Evolutionary conservation across 2,888 invertebrate species (phyloP).

Genomic region (Cataglyphis cursor): DNA sequence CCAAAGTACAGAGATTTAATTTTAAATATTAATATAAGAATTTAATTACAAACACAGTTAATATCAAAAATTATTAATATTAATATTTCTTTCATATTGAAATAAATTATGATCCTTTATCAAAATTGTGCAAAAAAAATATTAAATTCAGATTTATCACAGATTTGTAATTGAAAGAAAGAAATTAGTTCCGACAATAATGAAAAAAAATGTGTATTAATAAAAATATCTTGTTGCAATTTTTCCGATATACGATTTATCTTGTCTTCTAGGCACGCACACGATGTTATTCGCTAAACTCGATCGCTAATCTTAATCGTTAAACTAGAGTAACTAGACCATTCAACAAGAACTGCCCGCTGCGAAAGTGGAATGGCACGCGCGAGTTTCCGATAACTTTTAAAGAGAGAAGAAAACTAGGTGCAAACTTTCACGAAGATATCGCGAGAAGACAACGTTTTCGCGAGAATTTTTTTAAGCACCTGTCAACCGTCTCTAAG

Average conservation of each 20-base stretch:
- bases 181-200: not conserved
- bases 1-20: not conserved
- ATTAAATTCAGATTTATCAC: not conserved
- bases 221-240: not conserved
- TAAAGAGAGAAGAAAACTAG: conserved; percentile 48
- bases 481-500: conserved; percentile 12
- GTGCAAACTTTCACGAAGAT: conserved; percentile 18
- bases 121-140: not conserved
- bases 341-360: conserved; percentile 17
- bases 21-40: not conserved
- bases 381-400: conserved; percentile 51
- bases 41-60: not conserved
- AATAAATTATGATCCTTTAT: not conserved
- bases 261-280: conserved; percentile 15
- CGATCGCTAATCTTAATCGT: conserved; percentile 36
- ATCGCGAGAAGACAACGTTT: not conserved
- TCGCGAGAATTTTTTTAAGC: conserved; percentile 32
- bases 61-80: not conserved
- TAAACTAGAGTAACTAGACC: conserved; percentile 41
- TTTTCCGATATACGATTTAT: conserved; percentile 10
- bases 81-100: not conserved
- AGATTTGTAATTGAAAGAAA: not conserved
- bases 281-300: conserved; percentile 30
- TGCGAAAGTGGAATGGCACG: conserved; percentile 42
- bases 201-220: not conserved